Evolutionary conservation across 2,797 vertebrate genomes (phyloP).

Genomic region (Ctenopoma multispine): DNA sequence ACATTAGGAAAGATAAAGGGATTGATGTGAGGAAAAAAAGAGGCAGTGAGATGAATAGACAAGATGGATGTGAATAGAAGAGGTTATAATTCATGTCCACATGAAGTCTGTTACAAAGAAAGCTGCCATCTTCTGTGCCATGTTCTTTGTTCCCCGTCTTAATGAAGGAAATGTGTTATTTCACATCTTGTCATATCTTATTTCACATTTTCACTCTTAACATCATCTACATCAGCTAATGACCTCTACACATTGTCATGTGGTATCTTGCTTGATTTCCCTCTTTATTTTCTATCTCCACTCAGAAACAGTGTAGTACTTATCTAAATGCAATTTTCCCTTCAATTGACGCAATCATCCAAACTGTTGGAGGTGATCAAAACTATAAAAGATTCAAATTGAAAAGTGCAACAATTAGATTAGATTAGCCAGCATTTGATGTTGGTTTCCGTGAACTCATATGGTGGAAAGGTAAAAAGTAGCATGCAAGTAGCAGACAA

Average conservation of each 20-base stretch:
- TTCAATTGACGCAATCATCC: no score
- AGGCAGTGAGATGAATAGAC: constrained; percentile 16
- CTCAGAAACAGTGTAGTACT: no score
- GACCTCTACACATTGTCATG: constrained; percentile 9
- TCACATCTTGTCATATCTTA: background rate
- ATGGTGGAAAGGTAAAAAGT: constrained; percentile 20
- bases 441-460: background rate
- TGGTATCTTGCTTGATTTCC: constrained; percentile 1
- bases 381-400: constrained; percentile 23
- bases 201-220: background rate
- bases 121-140: background rate
- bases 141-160: background rate
- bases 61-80: background rate
- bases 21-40: constrained; percentile 14
- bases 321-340: no score
- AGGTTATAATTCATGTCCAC: constrained; percentile 1
- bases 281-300: no score
- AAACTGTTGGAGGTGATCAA: no score
- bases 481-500: background rate
- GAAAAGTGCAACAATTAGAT: constrained; percentile 27
- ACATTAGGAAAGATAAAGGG: constrained; percentile 38
- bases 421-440: constrained; percentile 23
- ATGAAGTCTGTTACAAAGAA: constrained; percentile 3
- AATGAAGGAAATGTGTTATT: background rate
- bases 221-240: constrained; percentile 24